phyloP scores from a whole-genome alignment of 2,888 invertebrate genomes.

The Phrixothrix hirtus region DNA sequence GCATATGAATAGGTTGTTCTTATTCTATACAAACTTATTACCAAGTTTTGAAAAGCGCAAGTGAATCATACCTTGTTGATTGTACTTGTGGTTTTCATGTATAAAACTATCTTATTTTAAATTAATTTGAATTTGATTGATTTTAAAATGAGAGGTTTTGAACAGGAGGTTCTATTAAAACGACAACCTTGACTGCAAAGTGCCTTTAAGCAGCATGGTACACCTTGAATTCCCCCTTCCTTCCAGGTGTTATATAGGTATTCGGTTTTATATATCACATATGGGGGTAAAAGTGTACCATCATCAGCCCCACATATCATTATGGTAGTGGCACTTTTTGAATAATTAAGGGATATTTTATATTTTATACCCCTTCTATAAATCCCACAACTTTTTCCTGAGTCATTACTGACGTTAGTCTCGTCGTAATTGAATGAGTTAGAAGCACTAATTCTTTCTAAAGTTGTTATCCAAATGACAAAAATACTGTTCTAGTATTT shows the following conservation, averaged over 20 bases:
- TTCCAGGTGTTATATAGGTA: constrained; percentile 43
- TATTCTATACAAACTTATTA: no score
- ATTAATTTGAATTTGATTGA: no score
- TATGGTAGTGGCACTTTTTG: no score
- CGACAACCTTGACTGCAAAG: no score
- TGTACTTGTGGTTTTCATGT: no score
- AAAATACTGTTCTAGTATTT: constrained; percentile 4
- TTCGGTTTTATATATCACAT: constrained; percentile 29
- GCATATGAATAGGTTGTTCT: no score
- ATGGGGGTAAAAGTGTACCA: constrained; percentile 38
- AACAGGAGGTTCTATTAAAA: no score
- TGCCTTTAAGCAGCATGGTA: no score
- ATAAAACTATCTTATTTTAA: no score
- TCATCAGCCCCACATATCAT: constrained; percentile 41
- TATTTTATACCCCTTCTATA: constrained; percentile 13
- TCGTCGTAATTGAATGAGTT: constrained; percentile 29
- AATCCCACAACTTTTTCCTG: constrained; percentile 33
- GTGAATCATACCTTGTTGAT: no score
- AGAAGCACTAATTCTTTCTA: background rate
- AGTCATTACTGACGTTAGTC: constrained; percentile 43
- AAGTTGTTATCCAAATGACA: constrained; percentile 10
- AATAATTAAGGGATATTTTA: constrained; percentile 38
- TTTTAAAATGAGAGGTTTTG: no score
- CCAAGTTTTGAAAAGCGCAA: no score
- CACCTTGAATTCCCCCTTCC: constrained; percentile 33